Evolutionary conservation across 2,888 invertebrate species (phyloP).

Genomic region (Syritta pipiens): DNA sequence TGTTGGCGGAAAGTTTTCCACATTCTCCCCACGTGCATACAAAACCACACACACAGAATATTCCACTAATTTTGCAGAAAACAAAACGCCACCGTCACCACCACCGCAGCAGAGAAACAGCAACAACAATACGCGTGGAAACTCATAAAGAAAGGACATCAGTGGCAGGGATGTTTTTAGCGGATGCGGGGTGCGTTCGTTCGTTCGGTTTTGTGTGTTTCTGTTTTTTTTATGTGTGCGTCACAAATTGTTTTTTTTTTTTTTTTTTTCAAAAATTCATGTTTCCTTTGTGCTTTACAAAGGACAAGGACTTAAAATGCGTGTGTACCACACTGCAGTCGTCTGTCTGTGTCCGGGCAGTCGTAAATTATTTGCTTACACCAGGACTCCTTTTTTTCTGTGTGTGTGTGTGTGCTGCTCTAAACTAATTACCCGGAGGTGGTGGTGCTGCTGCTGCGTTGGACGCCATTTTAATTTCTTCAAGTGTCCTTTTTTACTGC

Average conservation of each 20-base stretch:
- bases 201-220: background rate
- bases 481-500: slow-evolving; percentile 20
- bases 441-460: slow-evolving; percentile 11
- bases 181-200: slow-evolving; percentile 7
- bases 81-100: too few relatives aligned
- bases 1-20: slow-evolving; percentile 26
- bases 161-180: slow-evolving; percentile 21
- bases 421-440: slow-evolving; percentile 37
- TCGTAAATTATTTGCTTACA: slow-evolving; percentile 39
- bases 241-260: slow-evolving; percentile 22
- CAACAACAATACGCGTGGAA: background rate
- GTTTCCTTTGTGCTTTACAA: background rate
- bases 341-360: background rate
- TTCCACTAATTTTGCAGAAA: slow-evolving; percentile 26
- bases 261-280: slow-evolving; percentile 26
- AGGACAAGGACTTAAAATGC: slow-evolving; percentile 12
- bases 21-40: slow-evolving; percentile 29
- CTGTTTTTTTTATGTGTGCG: slow-evolving; percentile 18
- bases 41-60: slow-evolving; percentile 18
- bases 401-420: slow-evolving; percentile 31
- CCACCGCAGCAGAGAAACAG: background rate
- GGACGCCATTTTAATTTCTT: slow-evolving; percentile 38
- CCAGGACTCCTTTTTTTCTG: background rate
- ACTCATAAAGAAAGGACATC: slow-evolving; percentile 8
- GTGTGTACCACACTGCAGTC: slow-evolving; percentile 14